These are phyloP conservation scores for Drosophila monieri DNA, from an alignment of 2,888 invertebrate genomes.

Conservation along the genomic window DNA sequence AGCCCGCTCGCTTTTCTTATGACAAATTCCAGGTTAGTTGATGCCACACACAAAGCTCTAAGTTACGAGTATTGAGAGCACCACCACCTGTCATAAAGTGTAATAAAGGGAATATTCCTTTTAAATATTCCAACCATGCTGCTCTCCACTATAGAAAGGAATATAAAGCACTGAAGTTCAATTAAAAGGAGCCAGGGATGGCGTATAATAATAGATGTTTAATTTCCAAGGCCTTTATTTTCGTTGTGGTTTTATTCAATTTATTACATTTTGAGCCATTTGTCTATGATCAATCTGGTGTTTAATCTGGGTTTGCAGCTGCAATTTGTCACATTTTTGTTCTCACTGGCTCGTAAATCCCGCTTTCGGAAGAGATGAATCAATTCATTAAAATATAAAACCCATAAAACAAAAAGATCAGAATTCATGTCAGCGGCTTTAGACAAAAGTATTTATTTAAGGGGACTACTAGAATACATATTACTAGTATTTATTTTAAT, in stretches of 20 bases:
- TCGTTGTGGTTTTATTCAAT: background rate
- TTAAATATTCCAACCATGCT: slow-evolving; percentile 18
- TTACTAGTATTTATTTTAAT: slow-evolving; percentile 1
- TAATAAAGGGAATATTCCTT: slow-evolving; percentile 17
- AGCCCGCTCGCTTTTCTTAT: slow-evolving; percentile 57
- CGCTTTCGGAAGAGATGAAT: slow-evolving; percentile 17
- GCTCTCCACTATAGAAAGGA: background rate
- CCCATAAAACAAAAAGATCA: slow-evolving; percentile 38
- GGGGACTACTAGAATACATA: slow-evolving; percentile 1
- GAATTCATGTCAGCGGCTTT: slow-evolving; percentile 52
- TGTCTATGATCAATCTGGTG: slow-evolving; percentile 17
- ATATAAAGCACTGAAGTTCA: slow-evolving; percentile 1
- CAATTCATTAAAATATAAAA: slow-evolving; percentile 36
- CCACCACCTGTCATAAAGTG: slow-evolving; percentile 9
- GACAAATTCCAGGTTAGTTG: slow-evolving; percentile 57
- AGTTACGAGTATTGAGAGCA: slow-evolving; percentile 14
- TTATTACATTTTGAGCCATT: slow-evolving; percentile 12
- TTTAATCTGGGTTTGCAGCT: slow-evolving; percentile 8
- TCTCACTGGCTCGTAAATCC: slow-evolving; percentile 20
- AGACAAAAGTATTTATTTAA: slow-evolving; percentile 54
- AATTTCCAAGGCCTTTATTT: background rate
- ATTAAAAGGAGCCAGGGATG: background rate
- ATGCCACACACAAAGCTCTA: slow-evolving; percentile 34
- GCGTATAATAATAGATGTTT: background rate
- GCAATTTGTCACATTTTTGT: slow-evolving; percentile 35